phyloP scores from a whole-genome alignment of 1,140 invertebrate species.

The Drosophila kepulauana region DNA sequence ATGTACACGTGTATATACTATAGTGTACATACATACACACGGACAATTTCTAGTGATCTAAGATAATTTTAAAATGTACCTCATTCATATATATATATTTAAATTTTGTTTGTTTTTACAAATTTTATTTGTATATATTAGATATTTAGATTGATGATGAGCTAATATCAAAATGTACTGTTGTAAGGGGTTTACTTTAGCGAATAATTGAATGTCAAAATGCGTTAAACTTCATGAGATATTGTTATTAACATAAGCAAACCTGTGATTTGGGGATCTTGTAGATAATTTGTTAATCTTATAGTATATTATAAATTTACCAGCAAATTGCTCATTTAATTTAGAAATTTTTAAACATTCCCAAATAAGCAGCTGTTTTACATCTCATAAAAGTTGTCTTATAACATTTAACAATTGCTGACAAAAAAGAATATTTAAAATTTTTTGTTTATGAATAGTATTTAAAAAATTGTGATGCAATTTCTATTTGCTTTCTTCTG shows the following conservation, averaged over 20 bases:
- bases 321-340: slow-evolving; percentile 2
- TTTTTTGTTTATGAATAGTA: background rate
- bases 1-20: slow-evolving; percentile 52
- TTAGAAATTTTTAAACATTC: background rate
- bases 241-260: slow-evolving; percentile 35
- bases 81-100: slow-evolving; percentile 19
- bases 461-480: slow-evolving; percentile 37
- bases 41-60: slow-evolving; percentile 29
- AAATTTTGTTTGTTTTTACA: slow-evolving; percentile 7
- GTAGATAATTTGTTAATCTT: slow-evolving; percentile 16
- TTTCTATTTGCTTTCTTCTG: slow-evolving; percentile 7
- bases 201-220: slow-evolving; percentile 19
- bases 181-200: slow-evolving; percentile 19
- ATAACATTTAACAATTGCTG: background rate
- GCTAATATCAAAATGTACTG: slow-evolving; percentile 53
- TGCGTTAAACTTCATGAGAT: slow-evolving; percentile 30
- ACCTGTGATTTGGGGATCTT: slow-evolving; percentile 43
- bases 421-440: slow-evolving; percentile 1
- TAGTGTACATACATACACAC: slow-evolving; percentile 47
- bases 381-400: background rate
- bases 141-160: slow-evolving; percentile 35
- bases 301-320: background rate
- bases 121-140: slow-evolving; percentile 22
- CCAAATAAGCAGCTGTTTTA: background rate
- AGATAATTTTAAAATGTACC: slow-evolving; percentile 10